Evolutionary conservation across 1,140 invertebrate genomes (phyloP).

Genomic region (Aphidius ervi): DNA sequence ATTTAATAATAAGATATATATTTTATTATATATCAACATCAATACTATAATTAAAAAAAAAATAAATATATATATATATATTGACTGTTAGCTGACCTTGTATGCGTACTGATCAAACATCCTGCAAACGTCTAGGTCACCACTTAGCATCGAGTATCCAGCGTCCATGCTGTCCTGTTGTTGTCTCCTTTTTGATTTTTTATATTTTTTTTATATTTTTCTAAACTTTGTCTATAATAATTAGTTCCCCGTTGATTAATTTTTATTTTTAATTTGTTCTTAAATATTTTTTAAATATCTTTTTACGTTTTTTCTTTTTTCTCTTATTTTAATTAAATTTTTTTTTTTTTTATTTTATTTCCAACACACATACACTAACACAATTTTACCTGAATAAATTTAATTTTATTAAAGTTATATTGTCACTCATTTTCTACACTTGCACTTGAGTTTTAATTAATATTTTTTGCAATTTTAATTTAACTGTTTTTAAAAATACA

Average conservation of each 20-base stretch:
- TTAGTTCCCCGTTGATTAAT: neutral
- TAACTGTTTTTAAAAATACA: too few species aligned
- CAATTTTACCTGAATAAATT: too few species aligned
- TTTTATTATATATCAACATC: neutral
- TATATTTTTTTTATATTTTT: slow-evolving; percentile 6
- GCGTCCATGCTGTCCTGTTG: slow-evolving; percentile 57
- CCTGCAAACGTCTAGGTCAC: slow-evolving; percentile 62
- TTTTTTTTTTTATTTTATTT: too few species aligned
- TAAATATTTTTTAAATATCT: too few species aligned
- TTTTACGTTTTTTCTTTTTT: too few species aligned
- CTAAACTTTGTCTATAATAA: too few species aligned
- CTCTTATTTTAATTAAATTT: too few species aligned
- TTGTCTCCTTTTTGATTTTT: slow-evolving; percentile 32
- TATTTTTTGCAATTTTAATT: too few species aligned
- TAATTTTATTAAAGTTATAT: too few species aligned
- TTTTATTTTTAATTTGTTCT: slow-evolving; percentile 1
- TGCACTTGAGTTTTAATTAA: too few species aligned
- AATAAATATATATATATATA: neutral
- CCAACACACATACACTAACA: too few species aligned
- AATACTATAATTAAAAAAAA: neutral
- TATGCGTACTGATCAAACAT: slow-evolving; percentile 68
- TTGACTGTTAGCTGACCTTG: slow-evolving; percentile 53
- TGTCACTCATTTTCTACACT: too few species aligned
- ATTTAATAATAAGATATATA: neutral
- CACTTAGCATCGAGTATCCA: slow-evolving; percentile 59